Base-by-base conservation (phyloP, 2,797 vertebrate species). In the Pangasius djambal region DNA sequence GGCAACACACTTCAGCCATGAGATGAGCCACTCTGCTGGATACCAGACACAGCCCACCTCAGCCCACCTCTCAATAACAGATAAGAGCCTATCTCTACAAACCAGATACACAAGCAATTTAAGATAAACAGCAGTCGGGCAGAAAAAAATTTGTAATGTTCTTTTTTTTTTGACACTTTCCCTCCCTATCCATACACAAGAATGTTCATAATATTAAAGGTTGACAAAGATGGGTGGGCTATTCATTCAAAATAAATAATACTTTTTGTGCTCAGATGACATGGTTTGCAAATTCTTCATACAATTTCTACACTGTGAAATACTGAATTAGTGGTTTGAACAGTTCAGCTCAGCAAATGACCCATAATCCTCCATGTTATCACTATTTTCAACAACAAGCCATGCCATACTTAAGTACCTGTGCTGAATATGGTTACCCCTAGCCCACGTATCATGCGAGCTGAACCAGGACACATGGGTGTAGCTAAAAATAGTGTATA, bases 31-130 rank as follows among this genome's bases (percentile, higher is more conserved):
- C 92, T 92, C 91, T 89, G 93, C 93, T 91, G 70, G 93, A 94
- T 92, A 89, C 93, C 89, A 93, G 92, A 92, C 92, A 94, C 16
- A 31, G 75, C 91, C 90, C 92, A 91, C 93, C 93, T 93, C 78
- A 81, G 31, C 91, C 91, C 92, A 92, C 93, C 93, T 93, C 93
- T 94, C 93, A 93, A 92, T 93, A 91, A 90, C 84, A 94, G 96
- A 96, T 96, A 96, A 95, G 94, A 91, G 92, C 93, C 92, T 96
- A 95, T 95, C 95, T 94, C 86, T 92, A 92, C 91, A 88, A 88
- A 91, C 92, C 95, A 96, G 95, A 93, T 95, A 94, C 92, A 92
- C 91, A 90, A 92, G 93, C 93, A 92, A 95, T 95, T 95, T 94
- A 93, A 93, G 90, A 92, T 90, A 92, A 89, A 92, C 88, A 89